Percentiles rank a stretch among this genome's conserved stretches.
Conservation (phyloP, 2,113 vertebrate genomes). For the Donacobius atricapilla region DNA sequence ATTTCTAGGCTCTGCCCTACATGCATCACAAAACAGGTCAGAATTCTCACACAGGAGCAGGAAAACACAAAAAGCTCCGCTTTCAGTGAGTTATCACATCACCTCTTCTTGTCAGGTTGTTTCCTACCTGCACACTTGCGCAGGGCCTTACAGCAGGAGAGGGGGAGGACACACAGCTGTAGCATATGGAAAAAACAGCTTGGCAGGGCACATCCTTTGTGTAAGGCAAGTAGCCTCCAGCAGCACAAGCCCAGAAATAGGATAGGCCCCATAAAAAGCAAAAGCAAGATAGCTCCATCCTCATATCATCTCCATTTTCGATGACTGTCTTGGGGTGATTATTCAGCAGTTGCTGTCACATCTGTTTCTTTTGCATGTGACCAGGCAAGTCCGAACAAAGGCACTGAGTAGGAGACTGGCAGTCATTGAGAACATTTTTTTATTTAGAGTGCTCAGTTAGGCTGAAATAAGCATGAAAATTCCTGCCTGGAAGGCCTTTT, state of each 20-base stretch:
- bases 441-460: background rate
- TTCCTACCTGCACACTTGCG: background rate
- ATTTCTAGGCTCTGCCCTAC: background rate
- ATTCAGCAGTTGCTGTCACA: slow-evolving; percentile 26
- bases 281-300: background rate
- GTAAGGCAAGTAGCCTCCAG: background rate
- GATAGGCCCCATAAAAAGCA: background rate
- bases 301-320: background rate
- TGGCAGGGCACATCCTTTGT: background rate
- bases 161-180: background rate
- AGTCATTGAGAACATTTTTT: background rate
- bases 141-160: background rate
- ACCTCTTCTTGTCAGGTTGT: background rate
- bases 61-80: background rate
- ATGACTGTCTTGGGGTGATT: background rate
- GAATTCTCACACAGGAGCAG: background rate
- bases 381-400: background rate
- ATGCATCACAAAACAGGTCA: background rate
- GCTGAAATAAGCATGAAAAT: background rate
- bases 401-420: background rate
- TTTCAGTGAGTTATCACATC: background rate
- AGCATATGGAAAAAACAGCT: background rate
- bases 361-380: background rate
- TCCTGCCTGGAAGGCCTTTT: background rate
- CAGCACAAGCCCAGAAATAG: background rate